Evolutionary conservation across 2,888 invertebrate genomes (phyloP).

Genomic region (Luperina testacea): DNA sequence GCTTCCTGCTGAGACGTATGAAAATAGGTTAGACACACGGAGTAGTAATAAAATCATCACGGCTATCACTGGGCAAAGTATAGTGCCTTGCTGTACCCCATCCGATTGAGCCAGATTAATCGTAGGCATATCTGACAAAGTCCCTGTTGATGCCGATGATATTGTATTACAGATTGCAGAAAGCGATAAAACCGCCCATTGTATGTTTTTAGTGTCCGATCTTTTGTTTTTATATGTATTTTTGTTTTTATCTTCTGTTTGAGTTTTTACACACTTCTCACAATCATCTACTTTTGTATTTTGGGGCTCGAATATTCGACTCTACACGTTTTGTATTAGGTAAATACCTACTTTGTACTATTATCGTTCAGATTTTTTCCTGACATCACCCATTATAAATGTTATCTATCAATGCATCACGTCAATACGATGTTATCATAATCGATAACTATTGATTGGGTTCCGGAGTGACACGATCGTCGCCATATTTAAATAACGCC

Average conservation of each 20-base stretch:
- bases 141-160: neutral
- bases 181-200: neutral
- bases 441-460: slow-evolving; percentile 32
- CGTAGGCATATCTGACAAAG: neutral
- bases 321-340: too few species aligned
- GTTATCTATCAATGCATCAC: slow-evolving; percentile 17
- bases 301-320: neutral
- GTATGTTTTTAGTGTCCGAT: neutral
- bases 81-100: slow-evolving; percentile 25
- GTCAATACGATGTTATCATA: slow-evolving; percentile 39
- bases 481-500: neutral
- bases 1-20: neutral
- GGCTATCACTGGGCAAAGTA: slow-evolving; percentile 15
- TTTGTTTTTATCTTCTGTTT: neutral
- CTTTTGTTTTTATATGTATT: neutral
- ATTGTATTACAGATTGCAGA: neutral
- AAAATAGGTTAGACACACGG: neutral
- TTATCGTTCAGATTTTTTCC: slow-evolving; percentile 42
- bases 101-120: neutral
- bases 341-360: neutral
- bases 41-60: neutral
- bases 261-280: neutral
- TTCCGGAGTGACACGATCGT: slow-evolving; percentile 43
- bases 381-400: slow-evolving; percentile 23
- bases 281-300: neutral